Conservation (phyloP, 2,888 invertebrate genomes). For the Steinernema hermaphroditum region DNA sequence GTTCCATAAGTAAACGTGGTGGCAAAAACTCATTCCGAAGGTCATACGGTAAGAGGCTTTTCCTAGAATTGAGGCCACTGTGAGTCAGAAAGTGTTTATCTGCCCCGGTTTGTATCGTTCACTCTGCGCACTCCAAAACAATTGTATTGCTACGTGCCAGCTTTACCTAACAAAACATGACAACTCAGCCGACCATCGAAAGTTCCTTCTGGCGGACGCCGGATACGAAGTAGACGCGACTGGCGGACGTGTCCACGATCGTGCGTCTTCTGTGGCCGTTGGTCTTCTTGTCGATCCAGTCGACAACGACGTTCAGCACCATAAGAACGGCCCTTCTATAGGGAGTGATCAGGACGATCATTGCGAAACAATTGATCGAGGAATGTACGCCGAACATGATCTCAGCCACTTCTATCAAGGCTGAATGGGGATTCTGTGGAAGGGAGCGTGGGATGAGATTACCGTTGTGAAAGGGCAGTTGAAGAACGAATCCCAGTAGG, state of each 20-base stretch:
- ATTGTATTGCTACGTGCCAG: no score
- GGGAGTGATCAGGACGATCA: neutral
- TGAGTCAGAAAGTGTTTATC: no score
- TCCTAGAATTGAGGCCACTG: no score
- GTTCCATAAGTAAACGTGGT: no score
- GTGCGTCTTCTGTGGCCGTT: neutral
- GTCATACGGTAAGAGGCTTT: no score
- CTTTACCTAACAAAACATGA: no score
- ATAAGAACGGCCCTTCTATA: neutral
- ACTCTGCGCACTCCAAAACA: no score
- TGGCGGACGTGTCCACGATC: neutral
- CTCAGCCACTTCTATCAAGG: constrained; percentile 2
- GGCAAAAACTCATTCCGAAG: no score
- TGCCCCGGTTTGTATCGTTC: no score
- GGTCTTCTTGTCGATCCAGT: neutral
- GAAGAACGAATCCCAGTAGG: neutral
- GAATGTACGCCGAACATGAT: neutral
- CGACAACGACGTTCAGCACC: neutral
- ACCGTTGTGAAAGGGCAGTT: neutral
- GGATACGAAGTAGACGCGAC: neutral
- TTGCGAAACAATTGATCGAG: neutral
- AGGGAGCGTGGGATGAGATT: neutral
- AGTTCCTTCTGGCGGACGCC: no score
- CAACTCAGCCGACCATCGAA: no score
- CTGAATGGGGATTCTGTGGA: neutral